Base-by-base conservation (phyloP, 2,797 vertebrate genomes). In the Enteromius mattozi region DNA sequence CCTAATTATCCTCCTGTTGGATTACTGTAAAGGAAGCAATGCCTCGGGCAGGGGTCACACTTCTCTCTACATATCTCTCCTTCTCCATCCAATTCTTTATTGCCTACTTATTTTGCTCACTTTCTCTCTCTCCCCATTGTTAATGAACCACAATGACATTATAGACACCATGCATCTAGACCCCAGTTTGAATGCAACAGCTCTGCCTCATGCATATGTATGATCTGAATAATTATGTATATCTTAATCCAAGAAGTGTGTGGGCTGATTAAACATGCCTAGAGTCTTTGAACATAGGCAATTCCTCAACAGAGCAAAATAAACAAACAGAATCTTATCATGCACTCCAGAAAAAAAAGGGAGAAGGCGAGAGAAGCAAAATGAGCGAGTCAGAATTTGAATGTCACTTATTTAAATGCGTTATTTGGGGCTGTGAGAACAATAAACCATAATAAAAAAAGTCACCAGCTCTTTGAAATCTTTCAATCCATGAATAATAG, bases 231-330 rank as follows among this genome's bases (percentile, higher is more conserved):
- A 88, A 89, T 89, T 87, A 89, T 87, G 82, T 86, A 87, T 87
- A 85, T 88, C 89, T 88, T 88, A 89, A 89, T 89, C 88, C 87
- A 87, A 88, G 89, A 88, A 88, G 86, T 88, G 86, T 87, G 89
- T 89, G 86, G 89, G 87, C 59, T 87, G 89, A 87, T 88, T 89
- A 89, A 88, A 86, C 87, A 81, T 81, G 84, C 84, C 86, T 81
- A 65, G 76, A 88, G 85, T 87, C 89, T 86, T 87, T 87, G 86
- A 86, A 77, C 74, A 84, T 35, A 81, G 87, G 87, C 84, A 74
- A 78, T 82, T 89, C 82, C 81, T 83, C 83, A 88, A 81, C 78
- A 84, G 79, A 80, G 79, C 59, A 49, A 84, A 79, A 69, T 80
- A 86, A 87, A 88, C 70, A 88, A 85, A 89, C 83, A 81, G 33